Conservation (phyloP, 2,797 vertebrate species). For the Sebastes flavidus region DNA sequence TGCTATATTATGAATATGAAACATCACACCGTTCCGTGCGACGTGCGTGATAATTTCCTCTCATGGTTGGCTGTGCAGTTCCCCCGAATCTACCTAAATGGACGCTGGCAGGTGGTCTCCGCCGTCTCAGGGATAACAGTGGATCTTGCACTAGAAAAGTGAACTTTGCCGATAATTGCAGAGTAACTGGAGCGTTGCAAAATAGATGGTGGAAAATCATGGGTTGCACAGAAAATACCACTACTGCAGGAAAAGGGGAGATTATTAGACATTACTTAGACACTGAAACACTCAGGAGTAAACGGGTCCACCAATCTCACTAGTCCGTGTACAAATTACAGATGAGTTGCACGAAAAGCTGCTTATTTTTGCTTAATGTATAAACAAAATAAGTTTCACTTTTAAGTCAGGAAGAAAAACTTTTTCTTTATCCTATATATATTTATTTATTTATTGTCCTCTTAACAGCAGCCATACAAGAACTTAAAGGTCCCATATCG, state of each 20-base stretch:
- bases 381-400: not conserved
- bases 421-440: too few relatives aligned
- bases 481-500: too few relatives aligned
- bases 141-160: not conserved
- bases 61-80: constrained; percentile 4
- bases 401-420: not conserved
- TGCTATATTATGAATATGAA: not conserved
- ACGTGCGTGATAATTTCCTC: not conserved
- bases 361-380: not conserved
- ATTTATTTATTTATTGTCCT: too few relatives aligned
- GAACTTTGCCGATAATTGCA: constrained; percentile 11
- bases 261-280: not conserved
- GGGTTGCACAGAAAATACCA: not conserved
- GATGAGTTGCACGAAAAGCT: not conserved
- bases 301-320: not conserved
- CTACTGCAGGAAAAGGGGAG: not conserved
- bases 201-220: not conserved
- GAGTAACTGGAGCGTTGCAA: not conserved
- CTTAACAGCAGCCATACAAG: too few relatives aligned
- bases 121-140: constrained; percentile 1
- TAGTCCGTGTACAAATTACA: not conserved
- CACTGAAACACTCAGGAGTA: not conserved
- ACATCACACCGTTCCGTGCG: not conserved
- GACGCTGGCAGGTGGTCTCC: constrained; percentile 20
- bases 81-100: not conserved